Evolutionary conservation across 2,888 invertebrate genomes (phyloP).

Genomic region (Caenorhabditis sulstoni): DNA sequence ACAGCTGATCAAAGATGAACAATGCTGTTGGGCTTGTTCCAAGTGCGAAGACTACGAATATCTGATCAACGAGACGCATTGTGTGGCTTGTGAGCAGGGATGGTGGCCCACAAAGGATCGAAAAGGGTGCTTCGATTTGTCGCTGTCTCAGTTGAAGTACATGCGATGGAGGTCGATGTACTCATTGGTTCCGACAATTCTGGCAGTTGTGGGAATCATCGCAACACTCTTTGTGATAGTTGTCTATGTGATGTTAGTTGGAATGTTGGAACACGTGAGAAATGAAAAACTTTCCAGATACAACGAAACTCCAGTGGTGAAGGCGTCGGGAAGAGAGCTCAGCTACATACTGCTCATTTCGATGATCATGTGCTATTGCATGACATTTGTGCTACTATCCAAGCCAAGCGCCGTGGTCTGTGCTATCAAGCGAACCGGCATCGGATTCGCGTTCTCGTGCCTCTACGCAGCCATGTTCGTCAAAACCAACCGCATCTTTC

Average conservation of each 20-base stretch:
- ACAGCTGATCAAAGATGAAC: conserved; percentile 81
- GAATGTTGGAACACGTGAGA: conserved; percentile 1
- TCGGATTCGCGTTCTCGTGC: conserved; percentile 87
- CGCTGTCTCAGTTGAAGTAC: conserved; percentile 79
- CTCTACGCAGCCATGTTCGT: conserved; percentile 88
- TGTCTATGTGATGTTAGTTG: conserved; percentile 83
- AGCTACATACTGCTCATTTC: conserved; percentile 86
- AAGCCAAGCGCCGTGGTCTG: conserved; percentile 86
- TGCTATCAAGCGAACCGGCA: conserved; percentile 85
- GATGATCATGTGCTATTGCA: conserved; percentile 86
- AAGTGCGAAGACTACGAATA: conserved; percentile 78
- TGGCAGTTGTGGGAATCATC: conserved; percentile 84
- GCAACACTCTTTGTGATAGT: conserved; percentile 84
- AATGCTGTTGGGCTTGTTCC: conserved; percentile 82
- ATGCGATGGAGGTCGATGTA: conserved; percentile 86
- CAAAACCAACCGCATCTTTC: conserved; percentile 87
- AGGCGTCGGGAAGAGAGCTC: conserved; percentile 88
- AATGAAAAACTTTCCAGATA: conserved; percentile 82
- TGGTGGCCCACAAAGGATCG: conserved; percentile 70
- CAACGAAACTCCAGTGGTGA: conserved; percentile 85
- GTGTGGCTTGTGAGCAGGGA: conserved; percentile 78
- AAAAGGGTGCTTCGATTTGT: conserved; percentile 73
- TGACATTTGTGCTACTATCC: conserved; percentile 87
- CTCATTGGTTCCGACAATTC: conserved; percentile 85
- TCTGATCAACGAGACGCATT: conserved; percentile 77